Percentiles rank a stretch among this genome's conserved stretches.
Conservation (phyloP, 2,113 vertebrate genomes). For the Chrysemys picta region DNA sequence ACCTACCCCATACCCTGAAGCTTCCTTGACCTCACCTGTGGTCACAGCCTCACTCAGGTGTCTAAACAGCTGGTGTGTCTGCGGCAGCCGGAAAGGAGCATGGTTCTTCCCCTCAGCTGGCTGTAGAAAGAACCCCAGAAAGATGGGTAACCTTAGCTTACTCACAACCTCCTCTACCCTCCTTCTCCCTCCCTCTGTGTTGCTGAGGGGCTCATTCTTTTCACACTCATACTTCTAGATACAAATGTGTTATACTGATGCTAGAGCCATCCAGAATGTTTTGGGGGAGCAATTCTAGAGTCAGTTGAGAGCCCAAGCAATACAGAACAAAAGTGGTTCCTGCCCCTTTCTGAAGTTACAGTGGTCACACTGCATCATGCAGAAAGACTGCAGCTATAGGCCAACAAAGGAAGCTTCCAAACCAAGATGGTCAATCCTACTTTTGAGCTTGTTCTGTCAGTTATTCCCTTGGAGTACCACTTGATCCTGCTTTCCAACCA, state of each 20-base stretch:
- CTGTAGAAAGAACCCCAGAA: slow-evolving; percentile 43
- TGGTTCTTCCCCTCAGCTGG: slow-evolving; percentile 76
- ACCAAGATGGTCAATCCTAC: neutral
- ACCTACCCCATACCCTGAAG: neutral
- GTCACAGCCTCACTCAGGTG: slow-evolving; percentile 83
- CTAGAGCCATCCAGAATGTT: neutral
- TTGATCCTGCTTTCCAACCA: neutral
- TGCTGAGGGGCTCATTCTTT: rapidly evolving
- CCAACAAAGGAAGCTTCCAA: neutral
- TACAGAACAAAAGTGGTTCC: neutral
- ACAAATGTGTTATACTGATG: neutral
- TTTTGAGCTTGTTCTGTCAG: neutral
- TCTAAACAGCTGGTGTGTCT: slow-evolving; percentile 88
- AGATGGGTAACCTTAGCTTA: neutral
- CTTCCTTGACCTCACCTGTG: slow-evolving; percentile 81
- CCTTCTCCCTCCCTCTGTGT: neutral
- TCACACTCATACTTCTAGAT: neutral
- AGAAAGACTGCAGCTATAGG: neutral
- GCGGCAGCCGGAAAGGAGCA: slow-evolving; percentile 86
- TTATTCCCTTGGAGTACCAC: rapidly evolving
- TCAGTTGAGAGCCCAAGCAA: neutral
- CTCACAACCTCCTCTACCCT: neutral
- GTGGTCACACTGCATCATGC: neutral
- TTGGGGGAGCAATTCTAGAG: neutral
- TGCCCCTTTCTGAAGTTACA: neutral